A percentile compares a stretch with the other conserved stretches of the same genome.
These are phyloP conservation scores for Brachionus plicatilis DNA, from an alignment of 1,140 invertebrate genomes.

Conservation along the genomic window DNA sequence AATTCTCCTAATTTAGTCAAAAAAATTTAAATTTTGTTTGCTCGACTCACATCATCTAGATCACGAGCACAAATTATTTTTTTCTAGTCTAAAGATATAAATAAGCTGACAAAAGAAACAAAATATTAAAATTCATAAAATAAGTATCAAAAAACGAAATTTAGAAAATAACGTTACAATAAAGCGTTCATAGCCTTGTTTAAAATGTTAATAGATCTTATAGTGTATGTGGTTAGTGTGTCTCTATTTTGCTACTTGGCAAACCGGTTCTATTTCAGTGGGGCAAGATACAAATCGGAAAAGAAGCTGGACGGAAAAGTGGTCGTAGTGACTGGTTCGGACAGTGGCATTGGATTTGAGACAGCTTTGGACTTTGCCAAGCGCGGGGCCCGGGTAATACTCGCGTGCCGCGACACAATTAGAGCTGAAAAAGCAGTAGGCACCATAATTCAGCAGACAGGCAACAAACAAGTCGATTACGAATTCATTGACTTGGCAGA, in stretches of 20 bases:
- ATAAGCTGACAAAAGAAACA: neutral
- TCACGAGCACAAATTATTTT: constrained; percentile 18
- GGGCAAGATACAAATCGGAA: neutral
- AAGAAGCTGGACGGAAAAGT: constrained; percentile 30
- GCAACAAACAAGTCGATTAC: neutral
- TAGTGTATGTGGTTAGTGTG: neutral
- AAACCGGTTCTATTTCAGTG: constrained; percentile 17
- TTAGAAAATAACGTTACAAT: neutral
- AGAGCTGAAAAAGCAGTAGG: neutral
- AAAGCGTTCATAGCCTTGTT: constrained; percentile 24
- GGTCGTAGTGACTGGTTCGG: constrained; percentile 41
- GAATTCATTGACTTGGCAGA: constrained; percentile 36
- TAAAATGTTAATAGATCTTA: neutral
- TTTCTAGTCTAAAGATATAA: neutral
- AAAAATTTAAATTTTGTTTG: neutral
- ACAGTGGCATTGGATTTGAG: constrained; percentile 41
- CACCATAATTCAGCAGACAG: neutral
- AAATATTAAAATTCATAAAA: neutral
- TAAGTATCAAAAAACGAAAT: neutral
- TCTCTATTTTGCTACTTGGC: constrained; percentile 6
- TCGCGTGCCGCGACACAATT: constrained; percentile 23
- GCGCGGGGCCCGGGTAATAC: constrained; percentile 29
- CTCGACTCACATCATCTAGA: neutral
- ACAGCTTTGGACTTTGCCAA: constrained; percentile 34
- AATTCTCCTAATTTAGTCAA: neutral